Base-by-base conservation (phyloP, 2,113 vertebrate species). In the Thomomys bottae region DNA sequence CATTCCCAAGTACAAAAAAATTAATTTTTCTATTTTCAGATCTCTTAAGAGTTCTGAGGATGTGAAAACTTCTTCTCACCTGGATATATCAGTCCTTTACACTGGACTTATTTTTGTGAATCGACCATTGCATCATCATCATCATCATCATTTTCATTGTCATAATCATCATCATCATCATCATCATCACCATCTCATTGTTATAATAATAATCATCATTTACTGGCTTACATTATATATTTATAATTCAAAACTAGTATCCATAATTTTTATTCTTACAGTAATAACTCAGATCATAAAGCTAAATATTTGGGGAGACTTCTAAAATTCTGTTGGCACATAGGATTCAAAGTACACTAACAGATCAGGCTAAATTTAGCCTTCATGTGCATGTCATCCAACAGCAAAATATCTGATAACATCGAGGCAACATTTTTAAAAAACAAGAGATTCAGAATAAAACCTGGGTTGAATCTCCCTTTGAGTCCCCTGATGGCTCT, bases 371-470 rank as follows among this genome's bases (percentile, higher is more conserved):
- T 64, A 76, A 68, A 64, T 83, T 87, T 76, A 61, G 49, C 34
- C 78, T 59, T 15, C 15, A 54, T 54, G 14, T 54, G 49, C 49
- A 54, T 54, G 14, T 54, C 59, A 70, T 34, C 92, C n/a, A 38
- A 3, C 30, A 87, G 28, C 6, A 84, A 91, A 83, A 26, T 70
- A 38, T 15, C 87, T 92, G 38, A 75, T 54, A 94, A 79, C 76
- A 83, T 45, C 38, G 34, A 75, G 23, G 18, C 7, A 67, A n/a
- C 40, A 36, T 40, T 73, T 40, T 73, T 87, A 14, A 94, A 93
- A 73, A 32, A 76, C 21, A 84, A 68, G 40, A 78, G 21, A 66
- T 64, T 89, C 66, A 36, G 75, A 20, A 54, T 67, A 64, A 54
- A 88, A 71, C 38, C 8, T 83, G n/a, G 38, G 28, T 42, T 70